These are phyloP conservation scores for Triops cancriformis DNA, from an alignment of 1,140 invertebrate genomes.

Conservation along the genomic window DNA sequence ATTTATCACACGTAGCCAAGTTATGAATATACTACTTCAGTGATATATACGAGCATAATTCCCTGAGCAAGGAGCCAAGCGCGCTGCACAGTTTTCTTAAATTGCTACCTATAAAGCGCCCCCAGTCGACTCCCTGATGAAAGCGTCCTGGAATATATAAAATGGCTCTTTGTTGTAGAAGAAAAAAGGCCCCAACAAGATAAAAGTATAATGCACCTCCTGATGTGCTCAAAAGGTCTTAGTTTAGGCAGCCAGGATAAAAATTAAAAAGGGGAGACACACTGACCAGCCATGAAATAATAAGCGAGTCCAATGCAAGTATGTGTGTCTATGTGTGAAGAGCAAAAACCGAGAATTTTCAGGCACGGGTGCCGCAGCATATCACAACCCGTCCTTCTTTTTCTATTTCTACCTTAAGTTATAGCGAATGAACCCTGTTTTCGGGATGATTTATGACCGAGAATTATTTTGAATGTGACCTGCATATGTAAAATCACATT, in stretches of 20 bases:
- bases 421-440: neutral
- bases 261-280: neutral
- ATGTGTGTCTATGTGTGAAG: neutral
- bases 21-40: neutral
- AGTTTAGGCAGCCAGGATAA: neutral
- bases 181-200: neutral
- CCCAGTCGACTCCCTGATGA: slow-evolving; percentile 8
- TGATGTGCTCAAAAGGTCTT: slow-evolving; percentile 5
- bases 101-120: slow-evolving; percentile 7
- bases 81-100: neutral
- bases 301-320: neutral
- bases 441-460: neutral
- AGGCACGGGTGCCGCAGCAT: neutral
- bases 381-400: neutral
- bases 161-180: neutral
- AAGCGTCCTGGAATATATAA: neutral
- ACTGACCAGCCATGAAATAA: neutral
- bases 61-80: neutral
- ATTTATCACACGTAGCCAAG: slow-evolving; percentile 2
- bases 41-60: slow-evolving; percentile 2
- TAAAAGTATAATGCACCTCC: slow-evolving; percentile 1
- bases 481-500: neutral
- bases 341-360: neutral
- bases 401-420: neutral
- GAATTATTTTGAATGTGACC: neutral